Evolutionary conservation across 1,140 invertebrate genomes (phyloP).

Genomic region (Eumaeus atala): DNA sequence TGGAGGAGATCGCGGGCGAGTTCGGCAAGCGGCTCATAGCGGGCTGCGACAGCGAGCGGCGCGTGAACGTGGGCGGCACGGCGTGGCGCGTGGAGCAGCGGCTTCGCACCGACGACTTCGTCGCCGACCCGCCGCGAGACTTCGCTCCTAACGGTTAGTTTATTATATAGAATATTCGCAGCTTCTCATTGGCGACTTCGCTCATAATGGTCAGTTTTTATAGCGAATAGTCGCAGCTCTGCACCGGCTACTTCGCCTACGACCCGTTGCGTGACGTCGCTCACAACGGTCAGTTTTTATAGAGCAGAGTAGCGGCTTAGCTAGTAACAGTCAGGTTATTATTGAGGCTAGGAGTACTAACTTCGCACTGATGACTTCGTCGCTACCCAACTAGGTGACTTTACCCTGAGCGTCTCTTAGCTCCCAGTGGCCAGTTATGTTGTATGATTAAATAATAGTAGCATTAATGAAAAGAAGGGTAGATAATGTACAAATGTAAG

Average conservation of each 20-base stretch:
- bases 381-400: too few species aligned
- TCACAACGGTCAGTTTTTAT: too few species aligned
- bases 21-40: constrained; percentile 54
- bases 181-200: neutral
- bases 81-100: constrained; percentile 44
- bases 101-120: constrained; percentile 41
- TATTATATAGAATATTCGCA: neutral
- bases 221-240: neutral
- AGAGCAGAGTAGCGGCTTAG: too few species aligned
- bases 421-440: too few species aligned
- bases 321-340: too few species aligned
- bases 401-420: too few species aligned
- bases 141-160: constrained; percentile 46
- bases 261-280: neutral
- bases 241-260: neutral
- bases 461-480: too few species aligned
- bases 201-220: neutral
- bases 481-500: too few species aligned
- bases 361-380: too few species aligned
- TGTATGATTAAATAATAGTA: too few species aligned
- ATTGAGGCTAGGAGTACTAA: too few species aligned
- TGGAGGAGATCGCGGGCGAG: constrained; percentile 57
- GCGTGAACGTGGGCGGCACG: constrained; percentile 30
- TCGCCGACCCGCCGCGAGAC: constrained; percentile 32
- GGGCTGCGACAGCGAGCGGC: constrained; percentile 48